Percentiles rank a stretch among this genome's conserved stretches.
phyloP scores from a whole-genome alignment of 37 sponge, comb jelly and placozoan species.

The Ianthella basta region DNA sequence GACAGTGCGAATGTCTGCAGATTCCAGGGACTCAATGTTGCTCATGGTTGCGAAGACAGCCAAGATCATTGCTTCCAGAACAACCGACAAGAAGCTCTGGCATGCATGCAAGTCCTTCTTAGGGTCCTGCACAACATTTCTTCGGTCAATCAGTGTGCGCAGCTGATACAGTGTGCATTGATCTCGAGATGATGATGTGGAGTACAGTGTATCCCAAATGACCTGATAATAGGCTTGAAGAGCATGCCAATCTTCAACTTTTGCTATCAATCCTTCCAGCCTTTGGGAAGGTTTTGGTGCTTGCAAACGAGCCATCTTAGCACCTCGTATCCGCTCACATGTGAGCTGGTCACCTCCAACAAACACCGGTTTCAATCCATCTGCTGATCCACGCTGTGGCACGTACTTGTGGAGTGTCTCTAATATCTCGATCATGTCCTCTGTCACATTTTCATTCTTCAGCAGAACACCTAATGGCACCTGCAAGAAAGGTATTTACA shows the following conservation, averaged over 20 bases:
- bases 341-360: neutral
- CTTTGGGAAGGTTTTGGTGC: neutral
- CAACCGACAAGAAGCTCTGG: neutral
- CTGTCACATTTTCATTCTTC: neutral
- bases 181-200: neutral
- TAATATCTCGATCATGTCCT: neutral
- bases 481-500: too few relatives aligned
- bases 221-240: neutral
- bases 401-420: neutral
- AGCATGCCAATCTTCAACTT: neutral
- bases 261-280: neutral
- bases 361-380: neutral
- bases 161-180: neutral
- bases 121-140: neutral
- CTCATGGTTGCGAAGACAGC: too few relatives aligned
- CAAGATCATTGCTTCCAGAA: neutral
- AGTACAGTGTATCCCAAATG: neutral
- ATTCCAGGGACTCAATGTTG: too few relatives aligned
- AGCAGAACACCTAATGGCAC: neutral
- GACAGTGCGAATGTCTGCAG: too few relatives aligned
- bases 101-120: neutral
- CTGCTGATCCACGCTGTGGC: neutral
- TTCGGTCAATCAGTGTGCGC: neutral
- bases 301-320: neutral
- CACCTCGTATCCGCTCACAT: neutral